These are phyloP conservation scores for Tachina grossa DNA, from an alignment of 2,888 invertebrate species.

Conservation along the genomic window DNA sequence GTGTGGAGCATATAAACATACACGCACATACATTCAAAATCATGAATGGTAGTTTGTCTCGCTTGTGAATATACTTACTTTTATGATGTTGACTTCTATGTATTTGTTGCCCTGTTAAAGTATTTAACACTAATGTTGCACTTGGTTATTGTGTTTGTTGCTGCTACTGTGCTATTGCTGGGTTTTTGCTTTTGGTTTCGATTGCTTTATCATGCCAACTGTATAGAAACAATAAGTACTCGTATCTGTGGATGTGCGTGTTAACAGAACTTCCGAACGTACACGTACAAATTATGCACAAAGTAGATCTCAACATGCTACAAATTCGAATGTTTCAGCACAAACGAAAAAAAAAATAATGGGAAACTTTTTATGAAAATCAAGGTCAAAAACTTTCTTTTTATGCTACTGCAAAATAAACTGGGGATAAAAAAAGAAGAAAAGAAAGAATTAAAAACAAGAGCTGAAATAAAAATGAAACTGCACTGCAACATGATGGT, in stretches of 20 bases:
- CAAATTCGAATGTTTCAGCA: slow-evolving; percentile 53
- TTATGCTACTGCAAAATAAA: slow-evolving; percentile 29
- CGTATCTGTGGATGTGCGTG: slow-evolving; percentile 16
- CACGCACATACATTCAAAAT: not conserved
- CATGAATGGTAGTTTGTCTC: not conserved
- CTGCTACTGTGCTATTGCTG: slow-evolving; percentile 29
- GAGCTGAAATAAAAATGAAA: slow-evolving; percentile 34
- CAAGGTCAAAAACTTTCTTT: slow-evolving; percentile 71
- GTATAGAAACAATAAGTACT: slow-evolving; percentile 34
- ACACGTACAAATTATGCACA: slow-evolving; percentile 57
- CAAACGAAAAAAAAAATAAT: slow-evolving; percentile 34
- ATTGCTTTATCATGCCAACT: slow-evolving; percentile 53
- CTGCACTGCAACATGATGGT: slow-evolving; percentile 52
- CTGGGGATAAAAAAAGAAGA: not conserved
- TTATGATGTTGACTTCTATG: slow-evolving; percentile 22
- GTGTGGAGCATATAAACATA: not conserved
- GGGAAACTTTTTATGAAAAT: slow-evolving; percentile 57
- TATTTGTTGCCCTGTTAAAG: slow-evolving; percentile 40
- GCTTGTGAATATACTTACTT: not conserved
- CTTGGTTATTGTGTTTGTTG: slow-evolving; percentile 16
- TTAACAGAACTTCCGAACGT: slow-evolving; percentile 11
- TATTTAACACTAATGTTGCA: slow-evolving; percentile 59
- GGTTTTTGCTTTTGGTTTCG: slow-evolving; percentile 30
- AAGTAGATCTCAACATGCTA: slow-evolving; percentile 51
- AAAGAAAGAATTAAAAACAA: not conserved